Conservation (phyloP, 2,797 vertebrate genomes). For the Pangasius krempfi region DNA sequence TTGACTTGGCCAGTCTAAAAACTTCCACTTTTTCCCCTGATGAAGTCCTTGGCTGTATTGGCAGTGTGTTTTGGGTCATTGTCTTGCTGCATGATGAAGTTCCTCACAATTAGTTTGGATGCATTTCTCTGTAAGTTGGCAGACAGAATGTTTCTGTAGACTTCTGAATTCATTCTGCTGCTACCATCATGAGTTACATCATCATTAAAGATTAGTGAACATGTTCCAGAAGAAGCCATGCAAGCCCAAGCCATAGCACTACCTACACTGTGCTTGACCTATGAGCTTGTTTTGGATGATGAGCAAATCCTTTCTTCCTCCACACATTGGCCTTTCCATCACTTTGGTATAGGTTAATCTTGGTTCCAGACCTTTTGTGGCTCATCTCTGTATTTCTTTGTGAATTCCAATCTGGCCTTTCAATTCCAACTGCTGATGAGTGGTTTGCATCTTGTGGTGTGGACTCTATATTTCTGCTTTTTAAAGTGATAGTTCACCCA, state of each 20-base stretch:
- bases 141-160: too few species aligned
- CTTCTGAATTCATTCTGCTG: too few species aligned
- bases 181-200: too few species aligned
- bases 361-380: neutral
- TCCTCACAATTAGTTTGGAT: neutral
- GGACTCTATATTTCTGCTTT: neutral
- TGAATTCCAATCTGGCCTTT: neutral
- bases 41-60: neutral
- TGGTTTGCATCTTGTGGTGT: neutral
- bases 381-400: neutral
- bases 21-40: neutral
- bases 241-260: neutral
- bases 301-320: neutral
- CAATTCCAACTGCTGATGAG: neutral
- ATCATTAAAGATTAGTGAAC: neutral
- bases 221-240: neutral
- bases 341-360: neutral
- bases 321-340: neutral
- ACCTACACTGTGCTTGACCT: neutral
- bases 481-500: too few species aligned
- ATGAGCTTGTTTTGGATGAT: neutral
- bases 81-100: neutral
- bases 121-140: neutral
- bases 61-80: neutral
- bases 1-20: neutral